A percentile compares a stretch with the other conserved stretches of the same genome.
phyloP scores from a whole-genome alignment of 2,888 invertebrate genomes.

The Lithophane semibrunnea region DNA sequence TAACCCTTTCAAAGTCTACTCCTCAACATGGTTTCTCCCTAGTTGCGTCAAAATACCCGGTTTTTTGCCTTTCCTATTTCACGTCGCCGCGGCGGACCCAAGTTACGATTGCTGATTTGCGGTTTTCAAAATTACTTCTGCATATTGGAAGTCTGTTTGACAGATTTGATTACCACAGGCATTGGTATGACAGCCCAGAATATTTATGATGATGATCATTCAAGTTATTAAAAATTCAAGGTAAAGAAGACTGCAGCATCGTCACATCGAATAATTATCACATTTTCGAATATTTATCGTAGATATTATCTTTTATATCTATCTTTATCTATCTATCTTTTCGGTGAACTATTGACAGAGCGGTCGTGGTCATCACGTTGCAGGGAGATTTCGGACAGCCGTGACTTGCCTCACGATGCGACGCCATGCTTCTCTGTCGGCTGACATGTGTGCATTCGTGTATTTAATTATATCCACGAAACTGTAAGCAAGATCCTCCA shows the following conservation, averaged over 20 bases:
- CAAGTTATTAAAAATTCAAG: neutral
- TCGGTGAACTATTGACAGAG: too few species aligned
- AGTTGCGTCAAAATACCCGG: neutral
- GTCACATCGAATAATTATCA: too few species aligned
- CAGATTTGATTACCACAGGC: neutral
- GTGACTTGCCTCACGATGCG: too few species aligned
- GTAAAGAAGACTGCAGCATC: neutral
- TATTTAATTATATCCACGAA: too few species aligned
- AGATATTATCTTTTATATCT: too few species aligned
- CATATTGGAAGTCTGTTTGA: neutral
- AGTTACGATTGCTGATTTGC: neutral
- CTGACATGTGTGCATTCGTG: too few species aligned
- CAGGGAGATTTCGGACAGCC: neutral
- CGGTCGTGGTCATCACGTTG: neutral
- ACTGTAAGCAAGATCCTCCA: too few species aligned
- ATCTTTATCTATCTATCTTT: too few species aligned
- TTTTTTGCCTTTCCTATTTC: neutral
- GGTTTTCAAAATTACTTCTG: neutral
- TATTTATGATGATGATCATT: too few species aligned
- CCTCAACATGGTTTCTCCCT: neutral
- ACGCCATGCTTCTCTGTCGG: too few species aligned
- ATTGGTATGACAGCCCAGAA: neutral
- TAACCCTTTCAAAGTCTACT: neutral
- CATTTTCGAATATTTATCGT: too few species aligned
- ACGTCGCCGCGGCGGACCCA: neutral